These are phyloP conservation scores for Bombus vancouverensis DNA, from an alignment of 1,140 invertebrate genomes.

Conservation along the genomic window DNA sequence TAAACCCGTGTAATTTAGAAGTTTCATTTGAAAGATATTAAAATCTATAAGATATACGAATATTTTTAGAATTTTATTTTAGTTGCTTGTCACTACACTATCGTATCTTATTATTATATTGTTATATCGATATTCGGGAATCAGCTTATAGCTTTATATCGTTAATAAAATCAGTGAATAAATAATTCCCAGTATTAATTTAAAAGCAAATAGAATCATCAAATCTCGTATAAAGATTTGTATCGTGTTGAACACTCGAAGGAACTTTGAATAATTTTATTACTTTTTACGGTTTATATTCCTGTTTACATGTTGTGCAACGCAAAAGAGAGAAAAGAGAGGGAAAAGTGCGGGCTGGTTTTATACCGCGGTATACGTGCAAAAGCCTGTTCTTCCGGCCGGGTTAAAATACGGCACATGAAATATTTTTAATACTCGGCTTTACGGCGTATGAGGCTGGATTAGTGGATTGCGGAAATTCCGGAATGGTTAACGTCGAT, in stretches of 20 bases:
- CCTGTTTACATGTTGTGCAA: not conserved
- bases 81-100: too few species aligned
- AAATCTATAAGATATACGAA: too few species aligned
- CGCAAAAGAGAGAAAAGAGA: not conserved
- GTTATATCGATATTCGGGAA: too few species aligned
- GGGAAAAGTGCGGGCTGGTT: not conserved
- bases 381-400: constrained; percentile 14
- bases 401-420: constrained; percentile 17
- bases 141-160: not conserved
- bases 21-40: too few species aligned
- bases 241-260: not conserved
- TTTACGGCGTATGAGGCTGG: constrained; percentile 34
- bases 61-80: too few species aligned
- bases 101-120: too few species aligned
- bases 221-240: not conserved
- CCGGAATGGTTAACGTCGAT: not conserved
- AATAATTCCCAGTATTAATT: too few species aligned
- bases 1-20: too few species aligned
- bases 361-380: not conserved
- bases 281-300: constrained; percentile 35
- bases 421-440: constrained; percentile 50
- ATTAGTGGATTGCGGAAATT: constrained; percentile 23
- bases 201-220: not conserved
- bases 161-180: not conserved
- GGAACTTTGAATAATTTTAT: constrained; percentile 26